These are phyloP conservation scores for Mimachlamys varia DNA, from an alignment of 2,888 invertebrate species.

Conservation along the genomic window DNA sequence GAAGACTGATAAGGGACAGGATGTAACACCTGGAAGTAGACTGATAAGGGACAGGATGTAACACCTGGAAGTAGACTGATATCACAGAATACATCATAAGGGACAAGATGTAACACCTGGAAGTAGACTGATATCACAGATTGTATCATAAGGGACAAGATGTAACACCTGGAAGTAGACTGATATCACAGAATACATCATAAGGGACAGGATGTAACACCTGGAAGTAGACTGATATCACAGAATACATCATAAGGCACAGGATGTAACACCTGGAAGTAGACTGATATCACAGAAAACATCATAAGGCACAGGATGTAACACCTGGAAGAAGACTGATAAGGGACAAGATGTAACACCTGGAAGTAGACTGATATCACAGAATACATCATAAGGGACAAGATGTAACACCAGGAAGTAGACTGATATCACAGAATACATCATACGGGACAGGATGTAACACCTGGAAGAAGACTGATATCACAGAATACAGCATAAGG, in stretches of 20 bases:
- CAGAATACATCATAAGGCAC: neutral
- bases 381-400: neutral
- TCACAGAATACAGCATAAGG: neutral
- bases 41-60: constrained; percentile 12
- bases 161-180: constrained; percentile 12
- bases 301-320: constrained; percentile 15
- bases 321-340: neutral
- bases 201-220: constrained; percentile 2
- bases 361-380: neutral
- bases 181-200: neutral
- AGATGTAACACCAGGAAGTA: constrained; percentile 2
- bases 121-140: constrained; percentile 1
- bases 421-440: neutral
- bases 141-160: constrained; percentile 1
- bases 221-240: neutral
- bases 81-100: neutral
- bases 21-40: constrained; percentile 12
- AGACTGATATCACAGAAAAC: neutral
- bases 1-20: constrained; percentile 12
- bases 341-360: constrained; percentile 1
- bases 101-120: constrained; percentile 9
- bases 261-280: constrained; percentile 12
- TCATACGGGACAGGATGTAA: constrained; percentile 17
- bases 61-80: neutral
- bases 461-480: neutral